These are phyloP conservation scores for Bucco capensis DNA, from an alignment of 2,113 vertebrate species.

Conservation along the genomic window DNA sequence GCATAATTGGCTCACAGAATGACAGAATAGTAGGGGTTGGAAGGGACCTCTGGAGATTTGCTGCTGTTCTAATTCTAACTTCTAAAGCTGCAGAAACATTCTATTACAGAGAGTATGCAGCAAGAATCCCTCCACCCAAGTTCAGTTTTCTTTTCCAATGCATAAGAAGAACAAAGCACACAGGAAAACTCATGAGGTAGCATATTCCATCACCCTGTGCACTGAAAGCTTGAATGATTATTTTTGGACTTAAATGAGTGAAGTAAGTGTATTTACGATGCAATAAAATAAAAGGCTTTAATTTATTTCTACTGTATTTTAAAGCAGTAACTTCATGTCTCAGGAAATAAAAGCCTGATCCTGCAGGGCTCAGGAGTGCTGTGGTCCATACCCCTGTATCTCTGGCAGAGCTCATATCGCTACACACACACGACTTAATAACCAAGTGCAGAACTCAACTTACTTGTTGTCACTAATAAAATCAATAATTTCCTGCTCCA, in stretches of 20 bases:
- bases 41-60: too few species aligned
- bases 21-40: too few species aligned
- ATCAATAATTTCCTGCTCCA: constrained; percentile 95
- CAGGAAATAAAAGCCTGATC: constrained; percentile 9
- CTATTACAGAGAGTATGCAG: neutral
- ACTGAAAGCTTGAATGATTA: neutral
- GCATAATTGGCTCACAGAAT: too few species aligned
- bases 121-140: neutral
- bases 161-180: neutral
- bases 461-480: constrained; percentile 93
- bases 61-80: neutral
- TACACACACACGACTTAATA: neutral
- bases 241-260: constrained; percentile 18
- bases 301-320: neutral
- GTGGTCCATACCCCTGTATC: rapidly evolving
- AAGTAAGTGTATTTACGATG: constrained; percentile 9
- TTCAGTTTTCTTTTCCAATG: neutral
- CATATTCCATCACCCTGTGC: neutral
- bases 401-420: neutral
- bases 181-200: neutral
- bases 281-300: constrained; percentile 17
- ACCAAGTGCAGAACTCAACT: neutral
- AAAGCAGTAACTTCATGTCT: neutral
- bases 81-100: neutral
- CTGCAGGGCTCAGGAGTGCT: neutral